phyloP scores from a whole-genome alignment of 1,140 invertebrate species.

The Leptinotarsa lineolata region DNA sequence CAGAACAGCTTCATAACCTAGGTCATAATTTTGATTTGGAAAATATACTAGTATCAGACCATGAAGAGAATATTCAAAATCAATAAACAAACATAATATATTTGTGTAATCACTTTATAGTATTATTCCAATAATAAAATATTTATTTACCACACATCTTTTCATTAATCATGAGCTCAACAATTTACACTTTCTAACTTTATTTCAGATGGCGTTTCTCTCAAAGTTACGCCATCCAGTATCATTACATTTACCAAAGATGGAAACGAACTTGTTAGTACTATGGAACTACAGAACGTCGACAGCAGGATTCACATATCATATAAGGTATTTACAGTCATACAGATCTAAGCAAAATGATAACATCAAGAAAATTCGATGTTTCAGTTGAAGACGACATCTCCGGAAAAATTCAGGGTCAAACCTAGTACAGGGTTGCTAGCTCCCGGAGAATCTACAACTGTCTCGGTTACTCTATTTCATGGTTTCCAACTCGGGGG shows the following conservation, averaged over 20 bases:
- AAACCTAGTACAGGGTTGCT: conserved; percentile 81
- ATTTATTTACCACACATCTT: too few relatives aligned
- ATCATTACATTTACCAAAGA: conserved; percentile 68
- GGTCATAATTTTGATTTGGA: too few relatives aligned
- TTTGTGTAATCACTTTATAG: too few relatives aligned
- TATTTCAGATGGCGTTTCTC: conserved; percentile 56
- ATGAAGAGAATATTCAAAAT: too few relatives aligned
- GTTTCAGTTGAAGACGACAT: conserved; percentile 72
- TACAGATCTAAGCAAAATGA: background rate
- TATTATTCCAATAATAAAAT: too few relatives aligned
- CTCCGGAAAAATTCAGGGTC: conserved; percentile 89
- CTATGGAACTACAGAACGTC: conserved; percentile 70
- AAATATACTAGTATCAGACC: too few relatives aligned
- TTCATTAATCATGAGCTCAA: too few relatives aligned
- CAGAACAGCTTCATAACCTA: too few relatives aligned
- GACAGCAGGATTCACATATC: conserved; percentile 66
- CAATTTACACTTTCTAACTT: background rate
- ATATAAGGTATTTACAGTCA: conserved; percentile 67
- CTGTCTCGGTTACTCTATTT: conserved; percentile 62
- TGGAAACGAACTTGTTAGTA: conserved; percentile 66
- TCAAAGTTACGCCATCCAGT: conserved; percentile 63
- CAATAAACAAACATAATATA: too few relatives aligned
- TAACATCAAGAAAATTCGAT: background rate
- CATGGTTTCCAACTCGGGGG: conserved; percentile 61
- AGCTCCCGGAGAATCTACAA: conserved; percentile 60